Evolutionary conservation across 2,113 vertebrate genomes (phyloP).

Genomic region (Trichechus manatus): DNA sequence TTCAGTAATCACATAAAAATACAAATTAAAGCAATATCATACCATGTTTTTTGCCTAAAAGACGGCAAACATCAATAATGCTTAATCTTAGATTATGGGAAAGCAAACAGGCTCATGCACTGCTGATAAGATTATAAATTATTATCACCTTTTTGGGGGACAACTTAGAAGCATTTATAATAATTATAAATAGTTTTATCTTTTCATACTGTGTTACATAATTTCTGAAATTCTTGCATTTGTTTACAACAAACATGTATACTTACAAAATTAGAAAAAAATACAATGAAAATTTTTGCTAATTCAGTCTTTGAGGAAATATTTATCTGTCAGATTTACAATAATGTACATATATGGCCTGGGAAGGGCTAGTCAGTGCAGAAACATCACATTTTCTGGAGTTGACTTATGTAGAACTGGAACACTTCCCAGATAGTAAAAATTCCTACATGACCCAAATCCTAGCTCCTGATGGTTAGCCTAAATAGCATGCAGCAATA

Average conservation of each 20-base stretch:
- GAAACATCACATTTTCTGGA: neutral
- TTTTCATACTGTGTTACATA: neutral
- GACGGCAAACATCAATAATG: neutral
- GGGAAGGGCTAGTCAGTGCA: neutral
- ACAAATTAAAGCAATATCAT: neutral
- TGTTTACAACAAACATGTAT: neutral
- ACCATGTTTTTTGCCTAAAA: neutral
- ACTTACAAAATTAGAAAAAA: constrained; percentile 36
- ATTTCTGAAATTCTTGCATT: constrained; percentile 47
- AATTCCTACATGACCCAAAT: neutral
- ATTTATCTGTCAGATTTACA: neutral
- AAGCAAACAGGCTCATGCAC: neutral
- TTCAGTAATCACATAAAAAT: constrained; percentile 21
- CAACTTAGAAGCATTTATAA: neutral
- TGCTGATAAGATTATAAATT: neutral
- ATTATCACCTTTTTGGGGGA: neutral
- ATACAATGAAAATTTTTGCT: neutral
- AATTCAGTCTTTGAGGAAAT: neutral
- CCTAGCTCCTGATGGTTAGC: neutral
- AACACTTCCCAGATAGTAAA: neutral
- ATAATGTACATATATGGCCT: neutral
- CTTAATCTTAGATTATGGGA: neutral
- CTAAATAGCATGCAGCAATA: neutral
- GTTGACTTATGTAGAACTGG: neutral
- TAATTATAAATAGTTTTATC: neutral